Evolutionary conservation across 2,113 vertebrate genomes (phyloP), one percentile per base, ranked within the genome.

Genomic region (Oceanodroma tethys): DNA sequence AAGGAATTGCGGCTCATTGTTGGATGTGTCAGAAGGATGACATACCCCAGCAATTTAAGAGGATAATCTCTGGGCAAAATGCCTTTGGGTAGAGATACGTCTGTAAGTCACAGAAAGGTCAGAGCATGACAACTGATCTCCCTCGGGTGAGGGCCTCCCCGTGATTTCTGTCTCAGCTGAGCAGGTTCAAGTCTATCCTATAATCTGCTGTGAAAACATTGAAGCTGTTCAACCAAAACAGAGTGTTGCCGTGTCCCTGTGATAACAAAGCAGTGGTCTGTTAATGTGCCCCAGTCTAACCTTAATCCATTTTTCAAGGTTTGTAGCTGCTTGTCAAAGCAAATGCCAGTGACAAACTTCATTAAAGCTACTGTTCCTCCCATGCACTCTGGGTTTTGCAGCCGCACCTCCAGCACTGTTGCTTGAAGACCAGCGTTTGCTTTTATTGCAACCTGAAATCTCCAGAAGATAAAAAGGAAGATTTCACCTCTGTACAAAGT

Each of bases 101-200:
- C 55, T 90, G 43, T 92, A 88, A 83, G 45, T 88, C 80, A 86
- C 52, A 86, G 80, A 86, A 83, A 95, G 95, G 90, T 95, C 92
- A 86, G 82, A 81, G 38, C 50, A 73, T 65, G 82, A 76, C 75
- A 81, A 21, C 63, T 91, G 45, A 90, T 92, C 86, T 92, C 38
- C 50, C 82, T 30, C 55, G 59, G 76, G 16, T 95, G 85, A 81
- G 71, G 79, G 11, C 71, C 58, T 94, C 68, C 55, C 75, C 3
- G 7, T 74, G 83, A 55, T 74, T 92, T 84, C 68, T 89, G 60
- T 48, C 50, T 68, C 82, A 78, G 71, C 82, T 84, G 92, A 78
- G 80, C 79, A 88, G 82, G 67, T 92, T 93, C 72, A 30, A 74
- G 72, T 88, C 68, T 52, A 1, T 86, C 45, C 63, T 60, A 8